Conservation (phyloP, 2,113 vertebrate species). For the Hydropotes inermis region DNA sequence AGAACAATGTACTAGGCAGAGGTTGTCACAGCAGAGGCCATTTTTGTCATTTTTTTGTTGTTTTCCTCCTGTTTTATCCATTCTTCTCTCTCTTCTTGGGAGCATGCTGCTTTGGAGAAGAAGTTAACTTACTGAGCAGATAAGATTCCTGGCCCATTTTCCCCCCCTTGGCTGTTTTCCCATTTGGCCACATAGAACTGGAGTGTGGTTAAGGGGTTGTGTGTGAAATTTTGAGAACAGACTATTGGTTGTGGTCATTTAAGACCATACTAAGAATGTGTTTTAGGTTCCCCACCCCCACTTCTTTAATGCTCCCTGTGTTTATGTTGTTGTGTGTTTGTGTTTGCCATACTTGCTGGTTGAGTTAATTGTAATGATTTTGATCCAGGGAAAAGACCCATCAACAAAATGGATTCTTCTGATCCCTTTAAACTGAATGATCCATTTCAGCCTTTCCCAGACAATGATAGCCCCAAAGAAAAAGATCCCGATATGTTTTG, state of each 20-base stretch:
- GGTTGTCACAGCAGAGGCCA: neutral
- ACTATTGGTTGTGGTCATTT: neutral
- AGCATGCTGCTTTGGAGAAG: neutral
- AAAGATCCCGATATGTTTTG: conserved; percentile 89
- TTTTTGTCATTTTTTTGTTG: neutral
- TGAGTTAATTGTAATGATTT: conserved; percentile 81
- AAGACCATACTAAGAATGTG: neutral
- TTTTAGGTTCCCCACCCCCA: neutral
- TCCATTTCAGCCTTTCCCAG: conserved; percentile 90
- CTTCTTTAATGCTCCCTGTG: conserved; percentile 18
- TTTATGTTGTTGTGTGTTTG: conserved; percentile 54
- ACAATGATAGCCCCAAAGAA: conserved; percentile 91
- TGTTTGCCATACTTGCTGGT: conserved; percentile 72
- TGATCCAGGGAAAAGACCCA: conserved; percentile 92
- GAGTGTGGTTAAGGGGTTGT: conserved; percentile 10
- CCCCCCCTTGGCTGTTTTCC: neutral
- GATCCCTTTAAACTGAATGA: conserved; percentile 94
- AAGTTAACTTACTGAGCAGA: neutral
- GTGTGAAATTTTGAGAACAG: neutral
- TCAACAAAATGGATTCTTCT: conserved; percentile 92
- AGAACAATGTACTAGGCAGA: neutral
- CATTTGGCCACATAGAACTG: neutral
- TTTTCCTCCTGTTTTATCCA: neutral
- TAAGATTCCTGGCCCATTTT: neutral
- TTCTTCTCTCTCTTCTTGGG: neutral